Evolutionary conservation across 1,140 invertebrate species (phyloP), one percentile per base, ranked within the genome.

Genomic region (Metaphire vulgaris): DNA sequence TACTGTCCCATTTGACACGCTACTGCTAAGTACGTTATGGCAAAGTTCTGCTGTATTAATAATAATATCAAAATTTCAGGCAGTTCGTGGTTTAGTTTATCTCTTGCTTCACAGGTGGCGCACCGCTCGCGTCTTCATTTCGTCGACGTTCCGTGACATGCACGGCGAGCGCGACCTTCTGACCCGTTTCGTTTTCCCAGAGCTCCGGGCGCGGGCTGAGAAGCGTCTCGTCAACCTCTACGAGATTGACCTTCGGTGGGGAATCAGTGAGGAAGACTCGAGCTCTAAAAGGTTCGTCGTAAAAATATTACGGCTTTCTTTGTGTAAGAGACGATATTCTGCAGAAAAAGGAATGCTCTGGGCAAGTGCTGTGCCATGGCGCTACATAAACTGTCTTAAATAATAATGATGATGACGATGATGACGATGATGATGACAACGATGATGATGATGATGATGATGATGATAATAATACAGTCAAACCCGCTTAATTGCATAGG

Each of bases 121-220:
- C 69, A 86, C 85, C 16, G 81, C 83, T 0, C 81, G 85, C 33
- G 86, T 88, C 12, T 88, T 88, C 75, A 88, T 88, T n/a, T 88
- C 87, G 0, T 88, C 88, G 2, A 88, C 88, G 21, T 88, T 88
- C 80, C 79, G 83, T 16, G 88, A 88, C 80, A 87, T 88, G 86
- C 87, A 88, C 79, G 84, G 85, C 14, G 88, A 88, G 80, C 81
- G 88, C 70, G 87, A 88, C 78, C 76, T 88, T 6, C 79, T 88
- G 16, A 85, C 86, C 15, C 77, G 85, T 32, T 87, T 82, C 80
- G 83, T 88, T 15, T 87, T 88, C 78, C 88, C 87, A 33, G 85
- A 88, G 79, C 79, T 88, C 72, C 81, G 84, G 72, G 80, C 82
- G 66, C 80, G 82, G 74, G 82, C 81, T 12, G 80, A 78, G 75